Evolutionary conservation across 1,140 invertebrate genomes (phyloP).

Genomic region (Drosophila jambulina): DNA sequence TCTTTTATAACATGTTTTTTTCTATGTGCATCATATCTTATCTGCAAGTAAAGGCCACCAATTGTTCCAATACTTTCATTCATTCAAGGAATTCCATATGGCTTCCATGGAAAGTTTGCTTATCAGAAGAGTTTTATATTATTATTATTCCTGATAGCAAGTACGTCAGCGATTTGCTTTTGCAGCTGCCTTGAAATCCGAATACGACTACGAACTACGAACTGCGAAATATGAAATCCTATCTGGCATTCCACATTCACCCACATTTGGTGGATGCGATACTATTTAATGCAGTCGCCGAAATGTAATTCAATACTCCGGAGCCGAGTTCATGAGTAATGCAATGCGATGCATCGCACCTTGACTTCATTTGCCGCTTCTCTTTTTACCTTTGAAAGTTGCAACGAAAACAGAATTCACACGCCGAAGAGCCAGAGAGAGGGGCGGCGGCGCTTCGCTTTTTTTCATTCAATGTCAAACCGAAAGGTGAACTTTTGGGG

Average conservation of each 20-base stretch:
- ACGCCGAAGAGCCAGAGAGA: slow-evolving; percentile 45
- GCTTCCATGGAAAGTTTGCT: slow-evolving; percentile 38
- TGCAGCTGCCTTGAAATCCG: slow-evolving; percentile 36
- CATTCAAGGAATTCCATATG: slow-evolving; percentile 33
- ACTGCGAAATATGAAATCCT: slow-evolving; percentile 35
- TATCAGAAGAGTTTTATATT: slow-evolving; percentile 9
- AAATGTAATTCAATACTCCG: slow-evolving; percentile 61
- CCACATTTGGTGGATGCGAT: slow-evolving; percentile 54
- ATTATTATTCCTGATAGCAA: slow-evolving; percentile 18
- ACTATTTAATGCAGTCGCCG: slow-evolving; percentile 53
- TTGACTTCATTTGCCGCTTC: slow-evolving; percentile 76
- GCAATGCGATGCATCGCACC: slow-evolving; percentile 62
- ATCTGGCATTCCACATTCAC: slow-evolving; percentile 50
- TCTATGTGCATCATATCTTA: slow-evolving; percentile 16
- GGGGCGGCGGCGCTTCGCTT: slow-evolving; percentile 47
- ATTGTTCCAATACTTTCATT: slow-evolving; percentile 34
- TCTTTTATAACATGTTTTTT: not conserved
- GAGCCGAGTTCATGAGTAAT: slow-evolving; percentile 56
- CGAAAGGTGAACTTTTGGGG: slow-evolving; percentile 38
- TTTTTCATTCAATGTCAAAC: slow-evolving; percentile 71
- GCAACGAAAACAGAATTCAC: slow-evolving; percentile 80
- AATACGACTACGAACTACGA: slow-evolving; percentile 5
- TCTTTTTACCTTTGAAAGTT: slow-evolving; percentile 80
- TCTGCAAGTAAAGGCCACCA: slow-evolving; percentile 14
- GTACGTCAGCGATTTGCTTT: slow-evolving; percentile 9